These are phyloP conservation scores for Mustela lutreola DNA, from an alignment of 2,113 vertebrate genomes.

Conservation along the genomic window DNA sequence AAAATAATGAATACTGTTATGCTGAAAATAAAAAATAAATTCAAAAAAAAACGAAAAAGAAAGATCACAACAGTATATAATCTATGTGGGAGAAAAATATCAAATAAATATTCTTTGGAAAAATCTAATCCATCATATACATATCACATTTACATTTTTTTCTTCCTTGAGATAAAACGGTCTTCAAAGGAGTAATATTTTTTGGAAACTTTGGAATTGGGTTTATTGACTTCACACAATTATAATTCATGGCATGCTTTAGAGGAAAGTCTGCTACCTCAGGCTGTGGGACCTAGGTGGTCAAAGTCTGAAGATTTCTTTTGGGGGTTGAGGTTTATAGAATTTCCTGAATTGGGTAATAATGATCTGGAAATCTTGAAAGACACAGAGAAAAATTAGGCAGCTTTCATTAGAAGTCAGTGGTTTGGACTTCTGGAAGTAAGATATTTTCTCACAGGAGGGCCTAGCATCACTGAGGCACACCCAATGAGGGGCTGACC, in stretches of 20 bases:
- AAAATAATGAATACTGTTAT: too few relatives aligned
- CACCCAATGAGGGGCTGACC: fast-evolving
- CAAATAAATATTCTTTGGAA: background rate
- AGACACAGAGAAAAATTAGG: background rate
- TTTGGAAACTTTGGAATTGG: background rate
- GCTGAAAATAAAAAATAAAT: too few relatives aligned
- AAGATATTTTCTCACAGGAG: background rate
- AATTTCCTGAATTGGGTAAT: conserved; percentile 7
- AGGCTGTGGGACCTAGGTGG: background rate
- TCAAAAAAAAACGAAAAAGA: too few relatives aligned
- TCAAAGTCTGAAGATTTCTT: background rate
- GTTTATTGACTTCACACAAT: background rate
- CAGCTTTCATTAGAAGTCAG: background rate
- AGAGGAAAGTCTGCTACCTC: background rate
- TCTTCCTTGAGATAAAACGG: background rate
- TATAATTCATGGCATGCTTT: background rate
- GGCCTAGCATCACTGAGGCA: background rate
- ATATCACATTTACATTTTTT: background rate
- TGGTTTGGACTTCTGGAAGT: background rate
- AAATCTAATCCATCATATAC: background rate
- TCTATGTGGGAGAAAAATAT: conserved; percentile 31
- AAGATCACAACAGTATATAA: background rate
- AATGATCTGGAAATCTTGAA: background rate
- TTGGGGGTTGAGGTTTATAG: background rate
- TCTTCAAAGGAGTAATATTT: background rate